Evolutionary conservation across 1,140 invertebrate genomes (phyloP).

Genomic region (Drosophila erecta): DNA sequence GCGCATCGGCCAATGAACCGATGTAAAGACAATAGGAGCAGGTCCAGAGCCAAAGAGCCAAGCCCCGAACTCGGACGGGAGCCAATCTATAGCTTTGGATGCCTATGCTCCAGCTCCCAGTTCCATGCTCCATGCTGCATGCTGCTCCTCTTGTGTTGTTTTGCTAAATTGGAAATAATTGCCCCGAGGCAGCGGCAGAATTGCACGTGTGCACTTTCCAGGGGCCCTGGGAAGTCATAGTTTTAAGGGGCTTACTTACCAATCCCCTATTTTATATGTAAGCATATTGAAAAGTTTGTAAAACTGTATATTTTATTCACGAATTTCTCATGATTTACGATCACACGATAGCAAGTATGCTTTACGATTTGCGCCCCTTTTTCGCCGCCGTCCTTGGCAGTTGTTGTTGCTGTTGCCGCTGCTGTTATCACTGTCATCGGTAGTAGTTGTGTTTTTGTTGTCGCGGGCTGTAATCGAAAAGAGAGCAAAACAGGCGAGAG

Average conservation of each 20-base stretch:
- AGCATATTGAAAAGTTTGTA: no score
- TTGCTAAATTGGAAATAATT: constrained; percentile 83
- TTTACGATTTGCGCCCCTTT: neutral
- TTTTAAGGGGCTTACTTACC: neutral
- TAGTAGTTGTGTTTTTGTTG: constrained; percentile 65
- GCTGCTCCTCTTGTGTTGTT: constrained; percentile 57
- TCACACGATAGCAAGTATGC: neutral
- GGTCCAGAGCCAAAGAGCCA: constrained; percentile 22
- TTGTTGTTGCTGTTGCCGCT: constrained; percentile 24
- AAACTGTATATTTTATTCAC: neutral
- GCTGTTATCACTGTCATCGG: constrained; percentile 75
- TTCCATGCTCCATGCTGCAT: neutral
- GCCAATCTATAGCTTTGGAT: constrained; percentile 28
- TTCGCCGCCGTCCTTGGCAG: constrained; percentile 6
- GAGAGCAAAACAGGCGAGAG: neutral
- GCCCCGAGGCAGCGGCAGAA: constrained; percentile 64
- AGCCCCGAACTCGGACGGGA: constrained; percentile 19
- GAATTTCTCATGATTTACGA: neutral
- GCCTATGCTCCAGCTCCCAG: constrained; percentile 35
- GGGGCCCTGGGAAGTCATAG: constrained; percentile 22
- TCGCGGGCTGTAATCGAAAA: constrained; percentile 47
- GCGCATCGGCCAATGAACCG: constrained; percentile 69
- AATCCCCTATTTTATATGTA: neutral
- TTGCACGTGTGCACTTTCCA: constrained; percentile 75
- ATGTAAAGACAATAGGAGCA: constrained; percentile 73